phyloP scores from a whole-genome alignment of 2,797 vertebrate species.

The Anguilla pacifica region DNA sequence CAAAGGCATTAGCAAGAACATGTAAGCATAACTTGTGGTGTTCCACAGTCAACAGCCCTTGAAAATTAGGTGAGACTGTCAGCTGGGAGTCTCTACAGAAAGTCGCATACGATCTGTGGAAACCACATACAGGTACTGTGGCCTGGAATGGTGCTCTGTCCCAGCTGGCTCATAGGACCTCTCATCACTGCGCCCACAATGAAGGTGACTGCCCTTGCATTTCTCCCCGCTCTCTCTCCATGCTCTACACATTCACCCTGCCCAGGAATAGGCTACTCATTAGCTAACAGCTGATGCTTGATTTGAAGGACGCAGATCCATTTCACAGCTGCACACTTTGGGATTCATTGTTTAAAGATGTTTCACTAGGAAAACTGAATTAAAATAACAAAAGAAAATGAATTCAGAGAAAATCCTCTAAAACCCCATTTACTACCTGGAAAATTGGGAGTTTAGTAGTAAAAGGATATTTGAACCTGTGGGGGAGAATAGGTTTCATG shows the following conservation, averaged over 20 bases:
- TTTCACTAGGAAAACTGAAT: background rate
- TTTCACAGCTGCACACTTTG: background rate
- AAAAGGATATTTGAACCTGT: background rate
- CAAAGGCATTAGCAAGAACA: background rate
- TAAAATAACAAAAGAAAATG: background rate
- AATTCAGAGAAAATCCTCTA: background rate
- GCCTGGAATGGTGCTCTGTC: background rate
- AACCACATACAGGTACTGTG: background rate
- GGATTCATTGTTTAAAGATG: background rate
- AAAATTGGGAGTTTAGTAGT: background rate
- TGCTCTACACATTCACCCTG: background rate
- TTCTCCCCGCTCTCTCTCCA: background rate
- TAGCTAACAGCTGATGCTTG: too few species aligned
- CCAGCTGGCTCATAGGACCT: background rate
- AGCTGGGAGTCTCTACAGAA: background rate
- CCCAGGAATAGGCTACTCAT: too few species aligned
- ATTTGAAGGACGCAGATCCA: background rate
- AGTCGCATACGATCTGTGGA: background rate
- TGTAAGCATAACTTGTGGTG: background rate
- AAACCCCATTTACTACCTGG: background rate
- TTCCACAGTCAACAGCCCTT: background rate
- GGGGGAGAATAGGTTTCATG: background rate
- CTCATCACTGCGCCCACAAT: background rate
- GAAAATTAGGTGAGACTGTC: background rate
- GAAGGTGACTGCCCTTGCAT: background rate